Evolutionary conservation across 2,113 vertebrate species (phyloP), one percentile per base, ranked within the genome.

Genomic region (Romanogobio albipinnatus): DNA sequence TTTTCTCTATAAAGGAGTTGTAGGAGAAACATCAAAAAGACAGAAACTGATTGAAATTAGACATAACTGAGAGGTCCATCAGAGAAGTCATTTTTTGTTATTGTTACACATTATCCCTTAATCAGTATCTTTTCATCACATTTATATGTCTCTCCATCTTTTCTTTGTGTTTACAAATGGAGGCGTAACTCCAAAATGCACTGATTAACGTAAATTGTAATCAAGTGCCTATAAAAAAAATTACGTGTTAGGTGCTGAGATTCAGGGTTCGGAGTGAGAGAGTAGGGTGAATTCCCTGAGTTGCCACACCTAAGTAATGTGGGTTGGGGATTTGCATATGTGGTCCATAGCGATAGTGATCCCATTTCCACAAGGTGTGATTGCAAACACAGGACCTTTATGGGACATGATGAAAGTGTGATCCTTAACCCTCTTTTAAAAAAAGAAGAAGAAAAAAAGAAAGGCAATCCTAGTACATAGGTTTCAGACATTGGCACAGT

Each of bases 311-410:
- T 87, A 78, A 74, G 79, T 85, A 76, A 82, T 85, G 71, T 91
- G 88, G 90, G 87, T 77, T 11, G 36, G 71, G 89, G 90, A 94
- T 94, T 94, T 94, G 92, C 93, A 94, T 94, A 86, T 8, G 29
- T 85, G 86, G 90, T 91, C 85, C 91, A 91, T 86, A 26, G 73
- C 77, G 88, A 87, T 88, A 92, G 87, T 91, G 89, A 93, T 92
- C 89, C 90, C 13, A 85, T 92, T 93, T 93, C 78, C 51, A 92
- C 91, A 90, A 91, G 90, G 90, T 91, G 92, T 93, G 92, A 93
- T 92, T 68, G 85, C 81, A 90, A 92, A 89, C 88, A 88, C 82
- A 89, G 88, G 83, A 91, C 81, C 83, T 68, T 62, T 22, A 24
- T 47, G 49, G 22, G 49, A 73, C 13, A 70, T 45, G 13, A 80